These are phyloP conservation scores for Andinoacara biseriatus DNA, from an alignment of 2,113 vertebrate genomes.

Conservation along the genomic window DNA sequence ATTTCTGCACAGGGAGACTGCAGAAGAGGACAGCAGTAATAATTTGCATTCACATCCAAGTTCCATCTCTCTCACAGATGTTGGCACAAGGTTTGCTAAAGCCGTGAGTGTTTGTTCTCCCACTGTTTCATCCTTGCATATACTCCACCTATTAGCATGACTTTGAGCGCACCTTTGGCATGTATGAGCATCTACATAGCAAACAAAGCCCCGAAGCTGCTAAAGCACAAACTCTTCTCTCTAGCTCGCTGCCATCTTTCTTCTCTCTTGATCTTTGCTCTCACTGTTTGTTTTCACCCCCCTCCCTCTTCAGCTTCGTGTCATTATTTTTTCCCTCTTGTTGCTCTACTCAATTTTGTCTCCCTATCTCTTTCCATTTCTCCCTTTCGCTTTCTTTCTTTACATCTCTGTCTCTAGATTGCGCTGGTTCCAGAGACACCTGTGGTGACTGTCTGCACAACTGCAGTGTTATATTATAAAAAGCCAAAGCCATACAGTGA, in stretches of 20 bases:
- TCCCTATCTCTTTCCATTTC: neutral
- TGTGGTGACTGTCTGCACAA: conserved; percentile 38
- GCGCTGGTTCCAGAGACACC: conserved; percentile 29
- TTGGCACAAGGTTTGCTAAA: conserved; percentile 24
- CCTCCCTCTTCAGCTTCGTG: neutral
- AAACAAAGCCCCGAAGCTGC: conserved; percentile 20
- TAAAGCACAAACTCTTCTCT: conserved; percentile 2
- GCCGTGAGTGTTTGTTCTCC: conserved; percentile 27
- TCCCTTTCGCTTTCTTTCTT: neutral
- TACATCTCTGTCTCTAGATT: neutral
- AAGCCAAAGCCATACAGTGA: conserved; percentile 4
- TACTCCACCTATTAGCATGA: conserved; percentile 31
- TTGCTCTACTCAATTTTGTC: conserved; percentile 11
- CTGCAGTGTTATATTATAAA: neutral
- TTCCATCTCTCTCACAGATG: conserved; percentile 20
- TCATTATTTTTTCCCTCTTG: conserved; percentile 5
- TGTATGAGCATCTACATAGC: neutral
- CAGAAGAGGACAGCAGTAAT: conserved; percentile 29
- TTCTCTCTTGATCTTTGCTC: conserved; percentile 30
- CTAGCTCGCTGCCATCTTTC: conserved; percentile 7
- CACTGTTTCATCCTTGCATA: neutral
- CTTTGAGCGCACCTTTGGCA: conserved; percentile 32
- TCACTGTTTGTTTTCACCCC: neutral
- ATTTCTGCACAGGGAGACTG: conserved; percentile 8
- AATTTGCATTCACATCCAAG: conserved; percentile 37